Percentiles rank a stretch among this genome's conserved stretches.
Evolutionary conservation across 2,888 invertebrate species (phyloP).

Genomic region (Globia sparganii): DNA sequence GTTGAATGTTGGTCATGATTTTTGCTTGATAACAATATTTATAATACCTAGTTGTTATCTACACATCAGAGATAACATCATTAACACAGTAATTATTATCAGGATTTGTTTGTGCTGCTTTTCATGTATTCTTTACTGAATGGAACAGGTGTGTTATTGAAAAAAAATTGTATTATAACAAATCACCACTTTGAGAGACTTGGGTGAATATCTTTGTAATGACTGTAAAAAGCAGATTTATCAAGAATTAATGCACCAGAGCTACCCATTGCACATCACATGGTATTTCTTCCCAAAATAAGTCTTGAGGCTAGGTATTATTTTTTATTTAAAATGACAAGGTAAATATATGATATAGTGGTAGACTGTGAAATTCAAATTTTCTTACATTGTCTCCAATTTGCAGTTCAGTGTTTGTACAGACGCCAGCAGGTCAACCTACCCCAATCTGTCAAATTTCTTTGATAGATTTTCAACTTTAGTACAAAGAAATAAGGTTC

Average conservation of each 20-base stretch:
- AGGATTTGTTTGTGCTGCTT: constrained; percentile 17
- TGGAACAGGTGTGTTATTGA: background rate
- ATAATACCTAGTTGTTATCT: constrained; percentile 39
- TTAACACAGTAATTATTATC: constrained; percentile 35
- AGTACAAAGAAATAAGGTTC: too few species aligned
- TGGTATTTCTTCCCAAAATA: background rate
- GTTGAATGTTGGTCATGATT: constrained; percentile 51
- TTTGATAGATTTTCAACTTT: too few species aligned
- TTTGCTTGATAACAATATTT: constrained; percentile 54
- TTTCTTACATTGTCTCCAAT: too few species aligned
- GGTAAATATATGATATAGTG: background rate
- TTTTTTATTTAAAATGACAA: background rate
- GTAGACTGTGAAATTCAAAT: too few species aligned
- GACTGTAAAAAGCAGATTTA: background rate
- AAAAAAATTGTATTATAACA: background rate
- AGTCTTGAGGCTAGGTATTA: background rate
- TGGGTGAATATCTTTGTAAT: background rate
- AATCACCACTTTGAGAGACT: background rate
- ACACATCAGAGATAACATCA: constrained; percentile 50
- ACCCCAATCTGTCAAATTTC: too few species aligned
- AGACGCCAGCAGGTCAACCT: too few species aligned
- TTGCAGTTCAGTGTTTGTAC: too few species aligned
- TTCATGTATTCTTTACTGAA: constrained; percentile 11
- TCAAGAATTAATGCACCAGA: background rate
- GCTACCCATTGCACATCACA: background rate